phyloP scores from a whole-genome alignment of 2,797 vertebrate genomes.

The Okamejei kenojei region DNA sequence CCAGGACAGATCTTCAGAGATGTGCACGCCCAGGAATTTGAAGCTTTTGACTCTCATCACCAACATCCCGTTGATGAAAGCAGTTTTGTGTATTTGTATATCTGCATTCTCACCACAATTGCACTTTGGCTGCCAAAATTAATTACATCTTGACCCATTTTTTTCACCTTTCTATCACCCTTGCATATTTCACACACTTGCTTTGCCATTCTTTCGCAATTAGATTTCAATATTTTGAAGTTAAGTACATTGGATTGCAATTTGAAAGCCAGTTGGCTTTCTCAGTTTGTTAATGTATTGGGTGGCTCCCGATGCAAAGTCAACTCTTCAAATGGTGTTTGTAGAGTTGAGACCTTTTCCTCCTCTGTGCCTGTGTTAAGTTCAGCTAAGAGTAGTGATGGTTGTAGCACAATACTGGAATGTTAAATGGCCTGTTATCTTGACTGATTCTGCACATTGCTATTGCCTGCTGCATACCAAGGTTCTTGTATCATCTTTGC shows the following conservation, averaged over 20 bases:
- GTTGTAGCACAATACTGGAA: slow-evolving; percentile 18
- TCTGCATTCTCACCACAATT: background rate
- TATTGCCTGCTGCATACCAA: slow-evolving; percentile 27
- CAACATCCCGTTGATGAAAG: too few species aligned
- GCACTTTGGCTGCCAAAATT: background rate
- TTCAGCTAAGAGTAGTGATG: background rate
- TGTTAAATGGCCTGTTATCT: slow-evolving; percentile 14
- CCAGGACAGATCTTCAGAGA: too few species aligned
- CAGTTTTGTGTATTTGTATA: background rate
- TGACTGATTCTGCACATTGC: slow-evolving; percentile 14
- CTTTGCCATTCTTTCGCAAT: background rate
- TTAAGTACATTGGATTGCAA: background rate
- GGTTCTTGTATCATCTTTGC: background rate
- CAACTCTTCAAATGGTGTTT: background rate
- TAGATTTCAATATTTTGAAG: background rate
- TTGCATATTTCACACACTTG: background rate
- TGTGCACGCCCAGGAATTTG: too few species aligned
- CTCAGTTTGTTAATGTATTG: slow-evolving; percentile 8
- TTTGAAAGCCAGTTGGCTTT: background rate
- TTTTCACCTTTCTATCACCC: background rate
- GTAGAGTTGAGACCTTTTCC: background rate
- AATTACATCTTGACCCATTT: too few species aligned
- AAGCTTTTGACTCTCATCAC: too few species aligned
- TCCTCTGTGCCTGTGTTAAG: background rate
- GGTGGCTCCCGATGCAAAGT: background rate